Evolutionary conservation across 2,888 invertebrate species (phyloP), one percentile per base, ranked within the genome.

Genomic region (Salticus scenicus): DNA sequence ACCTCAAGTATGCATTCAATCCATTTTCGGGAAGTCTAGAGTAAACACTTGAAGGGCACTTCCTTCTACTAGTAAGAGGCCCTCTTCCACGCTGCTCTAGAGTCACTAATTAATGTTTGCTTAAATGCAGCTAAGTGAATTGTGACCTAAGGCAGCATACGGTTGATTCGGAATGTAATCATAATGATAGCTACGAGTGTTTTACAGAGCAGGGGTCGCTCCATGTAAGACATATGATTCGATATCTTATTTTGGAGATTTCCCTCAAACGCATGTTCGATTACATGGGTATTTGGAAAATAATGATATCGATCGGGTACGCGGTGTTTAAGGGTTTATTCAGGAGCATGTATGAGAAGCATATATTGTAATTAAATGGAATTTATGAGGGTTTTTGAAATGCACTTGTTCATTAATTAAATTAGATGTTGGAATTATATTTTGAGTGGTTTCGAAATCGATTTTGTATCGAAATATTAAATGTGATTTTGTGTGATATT

Each of bases 81-180:
- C 33, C 67, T 33, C 33, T n/a, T 67, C 67, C 28, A 10, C 33
- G 17, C 67, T n/a, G 20, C 37, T 33, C 37, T 17, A 57, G 24
- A 24, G 57, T 57, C 69, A 64, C 77, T 84, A 84, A 84, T 84
- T 84, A 84, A 84, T 84, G 83, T 84, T 84, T 84, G 73, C 83
- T 84, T 84, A 84, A 84, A 84, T 47, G 67, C 64, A 71, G 71
- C 83, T 84, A 84, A 84, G 83, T 78, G 83, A 77, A 84, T 84
- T 83, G 83, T 63, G 71, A 75, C 83, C 67, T 51, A 1, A 14
- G 83, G 83, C 42, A 47, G 42, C 14, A 14, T 47, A 47, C 42
- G 42, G 42, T 47, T 47, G 42, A 47, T 47, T 47, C 42, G 72
- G 71, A 77, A 83, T 83, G 77, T 72, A 71, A 67, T 66, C 75